phyloP scores from a whole-genome alignment of 2,888 invertebrate genomes.

The Agriotes lineatus region DNA sequence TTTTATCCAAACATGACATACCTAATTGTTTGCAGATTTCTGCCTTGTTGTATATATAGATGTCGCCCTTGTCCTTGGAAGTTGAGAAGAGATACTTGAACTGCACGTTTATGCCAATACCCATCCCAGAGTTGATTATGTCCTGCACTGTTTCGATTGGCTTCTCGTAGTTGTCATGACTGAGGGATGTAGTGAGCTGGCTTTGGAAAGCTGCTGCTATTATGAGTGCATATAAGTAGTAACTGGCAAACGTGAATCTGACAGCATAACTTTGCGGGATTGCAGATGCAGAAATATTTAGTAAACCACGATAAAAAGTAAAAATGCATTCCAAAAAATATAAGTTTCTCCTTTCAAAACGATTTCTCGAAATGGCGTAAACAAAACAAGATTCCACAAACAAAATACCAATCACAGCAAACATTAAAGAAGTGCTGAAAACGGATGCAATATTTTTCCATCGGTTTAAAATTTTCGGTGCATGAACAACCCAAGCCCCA shows the following conservation, averaged over 20 bases:
- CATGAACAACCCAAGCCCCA: conserved; percentile 1
- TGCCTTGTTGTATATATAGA: neutral
- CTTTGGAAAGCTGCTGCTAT: conserved; percentile 1
- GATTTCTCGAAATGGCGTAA: no score
- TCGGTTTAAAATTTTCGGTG: neutral
- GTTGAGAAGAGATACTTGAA: neutral
- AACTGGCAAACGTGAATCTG: neutral
- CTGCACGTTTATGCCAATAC: neutral
- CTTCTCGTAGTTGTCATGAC: neutral
- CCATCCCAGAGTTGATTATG: neutral
- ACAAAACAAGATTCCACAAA: no score
- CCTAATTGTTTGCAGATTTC: neutral
- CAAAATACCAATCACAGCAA: no score
- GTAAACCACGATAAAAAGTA: no score
- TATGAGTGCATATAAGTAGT: neutral
- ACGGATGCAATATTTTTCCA: conserved; percentile 1
- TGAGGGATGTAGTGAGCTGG: neutral
- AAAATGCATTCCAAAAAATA: no score
- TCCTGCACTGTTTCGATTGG: neutral
- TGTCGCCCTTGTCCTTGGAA: neutral
- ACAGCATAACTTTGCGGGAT: neutral
- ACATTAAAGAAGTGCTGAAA: neutral
- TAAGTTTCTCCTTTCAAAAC: no score
- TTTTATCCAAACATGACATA: neutral
- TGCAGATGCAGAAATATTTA: no score